Conservation (phyloP, 2,113 vertebrate genomes). For the Cisticola juncidis region DNA sequence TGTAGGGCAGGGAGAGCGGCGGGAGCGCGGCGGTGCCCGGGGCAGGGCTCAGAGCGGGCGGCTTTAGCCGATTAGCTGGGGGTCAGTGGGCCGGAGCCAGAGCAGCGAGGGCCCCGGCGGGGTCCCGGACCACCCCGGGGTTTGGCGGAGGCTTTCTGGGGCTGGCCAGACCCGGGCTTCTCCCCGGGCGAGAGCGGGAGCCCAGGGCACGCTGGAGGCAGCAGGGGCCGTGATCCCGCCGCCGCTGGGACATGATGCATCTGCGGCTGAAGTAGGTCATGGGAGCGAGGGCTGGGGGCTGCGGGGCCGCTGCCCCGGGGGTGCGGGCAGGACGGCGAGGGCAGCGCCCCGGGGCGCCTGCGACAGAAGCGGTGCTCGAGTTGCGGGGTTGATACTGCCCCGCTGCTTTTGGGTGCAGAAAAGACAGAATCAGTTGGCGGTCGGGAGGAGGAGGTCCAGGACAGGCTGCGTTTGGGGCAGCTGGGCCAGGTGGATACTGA, state of each 20-base stretch:
- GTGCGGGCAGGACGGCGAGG: not conserved
- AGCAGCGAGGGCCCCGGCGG: not conserved
- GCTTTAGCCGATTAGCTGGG: conserved; percentile 54
- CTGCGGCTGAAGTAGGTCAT: conserved; percentile 25
- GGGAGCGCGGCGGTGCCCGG: not conserved
- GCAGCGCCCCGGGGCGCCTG: accelerated
- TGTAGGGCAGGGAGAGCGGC: conserved; percentile 25
- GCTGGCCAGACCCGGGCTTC: not conserved
- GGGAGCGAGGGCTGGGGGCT: not conserved
- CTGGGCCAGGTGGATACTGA: not conserved
- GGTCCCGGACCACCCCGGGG: not conserved
- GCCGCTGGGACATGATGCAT: not conserved
- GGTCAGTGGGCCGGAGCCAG: conserved; percentile 48
- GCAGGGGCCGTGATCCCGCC: accelerated
- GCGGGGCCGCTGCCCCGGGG: accelerated
- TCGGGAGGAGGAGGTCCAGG: not conserved
- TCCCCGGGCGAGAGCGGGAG: accelerated
- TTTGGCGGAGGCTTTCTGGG: not conserved
- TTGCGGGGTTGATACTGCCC: accelerated
- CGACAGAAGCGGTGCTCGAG: accelerated
- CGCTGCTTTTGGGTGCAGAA: not conserved
- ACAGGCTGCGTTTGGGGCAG: not conserved
- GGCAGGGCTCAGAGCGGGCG: not conserved
- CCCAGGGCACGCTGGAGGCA: not conserved
- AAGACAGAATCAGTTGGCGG: not conserved